Evolutionary conservation across 2,888 invertebrate genomes (phyloP), one percentile per base, ranked within the genome.

Genomic region (Synanthedon formicaeformis): DNA sequence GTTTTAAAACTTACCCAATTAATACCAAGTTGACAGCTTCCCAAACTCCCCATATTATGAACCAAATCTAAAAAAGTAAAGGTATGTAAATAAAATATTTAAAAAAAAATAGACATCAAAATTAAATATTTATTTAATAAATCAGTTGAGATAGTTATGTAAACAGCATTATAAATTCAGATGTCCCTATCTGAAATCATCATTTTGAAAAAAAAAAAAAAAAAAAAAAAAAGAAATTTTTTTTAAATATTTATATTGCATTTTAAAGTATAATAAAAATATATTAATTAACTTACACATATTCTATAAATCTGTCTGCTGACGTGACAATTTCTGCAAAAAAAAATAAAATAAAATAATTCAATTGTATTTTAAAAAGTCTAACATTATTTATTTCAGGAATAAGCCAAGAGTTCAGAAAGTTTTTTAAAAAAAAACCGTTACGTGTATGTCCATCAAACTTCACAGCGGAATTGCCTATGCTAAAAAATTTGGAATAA

Each of bases 381-480:
- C 5, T n/a, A 50, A n/a, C 12, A 13, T 12, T 5, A n/a, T n/a
- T n/a, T n/a, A 16, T 50, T 27, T n/a, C 5, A 16, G 2, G 11
- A 48, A 18, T 18, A 4, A 50, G 50, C 50, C 50, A 48, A n/a
- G 55, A 51, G 52, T 58, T 83, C 83, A 83, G 83, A 64, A 56
- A 62, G 78, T 78, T 70, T 56, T 18, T 23, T 18, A 4, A 4
- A 23, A 23, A 34, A 50, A 56, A 58, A 61, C 61, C 61, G 63
- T 60, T 56, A 54, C 57, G 53, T 66, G 64, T 78, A 54, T 66
- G 64, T 78, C 62, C 84, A 82, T 85, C 85, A 78, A 66, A 69
- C 71, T 77, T 71, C 81, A 76, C 78, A 80, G 76, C 65, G 68
- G 72, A 58, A 57, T 64, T 3, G 75, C 84, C 85, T 85, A 79